phyloP scores from a whole-genome alignment of 2,797 vertebrate genomes.

The Pangasius sanitwongsei region DNA sequence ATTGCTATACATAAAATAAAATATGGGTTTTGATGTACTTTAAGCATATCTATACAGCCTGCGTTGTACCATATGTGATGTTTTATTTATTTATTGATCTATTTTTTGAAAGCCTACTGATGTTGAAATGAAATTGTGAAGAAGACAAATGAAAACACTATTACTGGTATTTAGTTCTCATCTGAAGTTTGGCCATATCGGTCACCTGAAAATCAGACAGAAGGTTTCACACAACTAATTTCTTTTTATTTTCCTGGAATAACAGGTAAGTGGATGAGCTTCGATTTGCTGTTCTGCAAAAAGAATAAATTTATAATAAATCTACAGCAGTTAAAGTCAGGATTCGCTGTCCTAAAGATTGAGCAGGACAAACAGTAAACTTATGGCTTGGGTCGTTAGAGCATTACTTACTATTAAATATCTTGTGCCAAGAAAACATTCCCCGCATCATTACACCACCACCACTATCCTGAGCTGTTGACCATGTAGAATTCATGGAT shows the following conservation, averaged over 20 bases:
- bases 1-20: constrained; percentile 99
- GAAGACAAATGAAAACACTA: not conserved
- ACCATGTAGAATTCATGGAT: not conserved
- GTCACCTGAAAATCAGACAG: not conserved
- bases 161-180: too few species aligned
- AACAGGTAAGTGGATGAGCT: not conserved
- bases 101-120: not conserved
- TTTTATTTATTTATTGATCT: not conserved
- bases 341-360: not conserved
- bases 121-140: not conserved
- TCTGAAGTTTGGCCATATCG: not conserved
- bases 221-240: not conserved
- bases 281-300: not conserved
- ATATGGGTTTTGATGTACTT: constrained; percentile 97
- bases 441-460: not conserved
- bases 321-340: not conserved
- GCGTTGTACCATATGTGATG: constrained; percentile 18
- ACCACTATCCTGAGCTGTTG: not conserved
- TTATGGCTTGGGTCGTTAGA: not conserved
- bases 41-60: constrained; percentile 64
- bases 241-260: not conserved
- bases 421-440: not conserved
- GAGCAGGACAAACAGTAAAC: not conserved
- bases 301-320: not conserved
- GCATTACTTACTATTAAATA: not conserved